Conservation (phyloP, 1,140 invertebrate species). For the Drosophila carrolli region DNA sequence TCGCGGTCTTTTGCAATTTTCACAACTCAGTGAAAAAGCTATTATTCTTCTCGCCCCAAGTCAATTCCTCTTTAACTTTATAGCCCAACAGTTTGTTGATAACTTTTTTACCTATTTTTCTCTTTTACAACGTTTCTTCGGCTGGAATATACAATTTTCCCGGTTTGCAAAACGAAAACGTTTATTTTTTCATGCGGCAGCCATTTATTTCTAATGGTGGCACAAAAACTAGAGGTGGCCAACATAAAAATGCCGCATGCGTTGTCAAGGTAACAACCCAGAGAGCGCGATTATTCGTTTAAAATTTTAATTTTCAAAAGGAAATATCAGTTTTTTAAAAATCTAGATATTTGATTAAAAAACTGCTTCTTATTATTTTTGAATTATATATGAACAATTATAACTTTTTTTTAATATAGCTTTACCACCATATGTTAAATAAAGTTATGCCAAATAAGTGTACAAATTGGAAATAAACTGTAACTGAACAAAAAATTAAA, state of each 20-base stretch:
- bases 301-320: background rate
- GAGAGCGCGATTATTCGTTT: background rate
- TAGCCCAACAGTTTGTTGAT: background rate
- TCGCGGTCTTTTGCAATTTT: slow-evolving; percentile 63
- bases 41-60: background rate
- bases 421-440: too few relatives aligned
- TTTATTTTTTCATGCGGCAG: slow-evolving; percentile 73
- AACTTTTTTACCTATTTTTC: slow-evolving; percentile 41
- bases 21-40: slow-evolving; percentile 11
- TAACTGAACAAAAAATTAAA: background rate
- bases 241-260: slow-evolving; percentile 2
- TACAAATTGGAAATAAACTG: too few relatives aligned
- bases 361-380: too few relatives aligned
- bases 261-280: background rate
- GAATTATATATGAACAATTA: too few relatives aligned
- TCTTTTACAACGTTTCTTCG: slow-evolving; percentile 37
- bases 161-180: slow-evolving; percentile 58
- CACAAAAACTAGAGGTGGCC: slow-evolving; percentile 15
- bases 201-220: slow-evolving; percentile 64
- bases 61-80: background rate
- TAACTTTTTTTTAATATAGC: too few relatives aligned
- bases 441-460: too few relatives aligned
- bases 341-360: too few relatives aligned
- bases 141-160: slow-evolving; percentile 54
- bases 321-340: background rate